Conservation (phyloP, 2,888 invertebrate genomes). For the Incurvaria masculella region DNA sequence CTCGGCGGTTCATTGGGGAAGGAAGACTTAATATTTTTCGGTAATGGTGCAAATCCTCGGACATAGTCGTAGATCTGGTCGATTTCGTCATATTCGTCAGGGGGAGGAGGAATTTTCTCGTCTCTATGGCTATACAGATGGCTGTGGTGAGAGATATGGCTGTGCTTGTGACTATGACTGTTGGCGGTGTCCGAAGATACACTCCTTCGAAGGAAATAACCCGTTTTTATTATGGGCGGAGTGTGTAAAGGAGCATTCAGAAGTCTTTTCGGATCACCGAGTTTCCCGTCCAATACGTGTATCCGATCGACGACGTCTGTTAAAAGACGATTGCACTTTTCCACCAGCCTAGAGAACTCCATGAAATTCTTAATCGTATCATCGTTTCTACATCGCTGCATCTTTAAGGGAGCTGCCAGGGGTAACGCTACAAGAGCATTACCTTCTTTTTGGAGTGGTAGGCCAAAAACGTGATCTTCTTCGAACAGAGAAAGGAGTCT, state of each 20-base stretch:
- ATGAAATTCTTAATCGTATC: slow-evolving; percentile 71
- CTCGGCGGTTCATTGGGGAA: slow-evolving; percentile 50
- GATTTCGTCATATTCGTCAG: slow-evolving; percentile 91
- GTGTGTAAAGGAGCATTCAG: slow-evolving; percentile 41
- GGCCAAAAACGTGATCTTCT: slow-evolving; percentile 80
- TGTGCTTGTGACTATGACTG: slow-evolving; percentile 46
- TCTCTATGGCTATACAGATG: slow-evolving; percentile 60
- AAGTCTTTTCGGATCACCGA: slow-evolving; percentile 62
- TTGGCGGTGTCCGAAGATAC: slow-evolving; percentile 73
- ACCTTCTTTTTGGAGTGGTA: slow-evolving; percentile 78
- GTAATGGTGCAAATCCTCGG: slow-evolving; percentile 86
- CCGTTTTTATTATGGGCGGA: slow-evolving; percentile 55
- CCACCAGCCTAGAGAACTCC: slow-evolving; percentile 75
- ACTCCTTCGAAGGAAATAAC: slow-evolving; percentile 71
- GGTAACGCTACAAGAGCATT: slow-evolving; percentile 79
- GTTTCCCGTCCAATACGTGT: slow-evolving; percentile 76
- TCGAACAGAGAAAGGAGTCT: slow-evolving; percentile 81
- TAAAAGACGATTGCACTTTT: slow-evolving; percentile 71
- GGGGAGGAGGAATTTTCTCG: slow-evolving; percentile 57
- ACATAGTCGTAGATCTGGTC: slow-evolving; percentile 97
- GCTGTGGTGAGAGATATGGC: slow-evolving; percentile 44
- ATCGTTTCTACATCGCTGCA: slow-evolving; percentile 79
- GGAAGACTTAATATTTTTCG: slow-evolving; percentile 72
- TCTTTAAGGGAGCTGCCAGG: slow-evolving; percentile 79
- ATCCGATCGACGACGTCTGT: slow-evolving; percentile 77